Evolutionary conservation across 2,888 invertebrate species (phyloP).

Genomic region (Netelia virgata): DNA sequence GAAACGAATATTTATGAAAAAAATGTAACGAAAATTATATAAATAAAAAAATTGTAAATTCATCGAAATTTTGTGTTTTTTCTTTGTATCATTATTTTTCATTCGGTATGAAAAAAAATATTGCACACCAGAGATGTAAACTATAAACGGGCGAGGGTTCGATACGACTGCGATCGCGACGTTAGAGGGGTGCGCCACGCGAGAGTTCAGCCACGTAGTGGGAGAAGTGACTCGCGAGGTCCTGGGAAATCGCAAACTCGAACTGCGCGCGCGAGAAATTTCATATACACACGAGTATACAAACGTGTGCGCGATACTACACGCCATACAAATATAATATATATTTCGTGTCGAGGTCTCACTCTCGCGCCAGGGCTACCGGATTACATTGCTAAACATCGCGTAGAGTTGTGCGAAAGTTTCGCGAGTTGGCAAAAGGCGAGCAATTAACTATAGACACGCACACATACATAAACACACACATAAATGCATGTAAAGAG

Average conservation of each 20-base stretch:
- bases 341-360: neutral
- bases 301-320: neutral
- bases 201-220: neutral
- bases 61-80: too few relatives aligned
- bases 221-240: conserved; percentile 16
- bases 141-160: conserved; percentile 14
- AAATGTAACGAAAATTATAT: too few relatives aligned
- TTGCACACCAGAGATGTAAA: neutral
- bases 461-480: neutral
- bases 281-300: neutral
- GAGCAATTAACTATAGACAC: conserved; percentile 41
- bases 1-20: too few relatives aligned
- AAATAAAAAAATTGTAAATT: too few relatives aligned
- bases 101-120: neutral
- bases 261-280: neutral
- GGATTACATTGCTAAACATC: conserved; percentile 30
- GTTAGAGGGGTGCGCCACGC: conserved; percentile 23
- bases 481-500: neutral
- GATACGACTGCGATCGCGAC: neutral
- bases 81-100: too few relatives aligned
- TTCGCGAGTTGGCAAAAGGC: conserved; percentile 49
- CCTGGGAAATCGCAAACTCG: conserved; percentile 41
- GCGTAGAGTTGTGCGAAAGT: conserved; percentile 30
- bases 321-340: neutral
- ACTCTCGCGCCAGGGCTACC: conserved; percentile 21